Evolutionary conservation across 2,113 vertebrate species (phyloP).

Genomic region (Chamaetylas fuelleborni): DNA sequence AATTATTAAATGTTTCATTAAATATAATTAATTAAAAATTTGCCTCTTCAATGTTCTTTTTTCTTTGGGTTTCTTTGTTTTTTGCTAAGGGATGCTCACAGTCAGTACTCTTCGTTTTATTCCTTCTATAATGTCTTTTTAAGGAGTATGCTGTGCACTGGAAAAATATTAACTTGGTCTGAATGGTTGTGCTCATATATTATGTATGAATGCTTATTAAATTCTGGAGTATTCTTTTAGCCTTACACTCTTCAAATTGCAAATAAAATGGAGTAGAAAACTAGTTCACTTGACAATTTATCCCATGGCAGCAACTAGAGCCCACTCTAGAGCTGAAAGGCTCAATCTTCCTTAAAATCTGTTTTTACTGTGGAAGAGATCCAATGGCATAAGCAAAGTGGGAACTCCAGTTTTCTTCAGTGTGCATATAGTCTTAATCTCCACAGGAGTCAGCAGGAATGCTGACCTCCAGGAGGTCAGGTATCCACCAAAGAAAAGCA

Average conservation of each 20-base stretch:
- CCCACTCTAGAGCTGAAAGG: neutral
- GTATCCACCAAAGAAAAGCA: neutral
- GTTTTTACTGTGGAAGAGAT: neutral
- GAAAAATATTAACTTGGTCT: neutral
- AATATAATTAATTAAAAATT: neutral
- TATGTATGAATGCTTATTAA: neutral
- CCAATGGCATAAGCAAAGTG: neutral
- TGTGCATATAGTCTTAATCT: neutral
- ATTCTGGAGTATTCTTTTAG: neutral
- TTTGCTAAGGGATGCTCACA: neutral
- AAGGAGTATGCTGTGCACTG: neutral
- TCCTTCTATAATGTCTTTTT: neutral
- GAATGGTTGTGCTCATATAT: neutral
- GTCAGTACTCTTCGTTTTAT: neutral
- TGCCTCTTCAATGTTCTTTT: neutral
- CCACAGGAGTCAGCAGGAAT: neutral
- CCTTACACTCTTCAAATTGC: neutral
- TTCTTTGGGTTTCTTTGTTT: neutral
- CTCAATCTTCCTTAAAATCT: neutral
- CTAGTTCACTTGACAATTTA: neutral
- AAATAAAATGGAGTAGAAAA: neutral
- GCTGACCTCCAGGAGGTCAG: neutral
- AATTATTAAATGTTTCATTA: neutral
- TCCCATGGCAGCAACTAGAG: neutral
- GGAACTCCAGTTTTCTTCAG: neutral